A percentile compares a stretch with the other conserved stretches of the same genome.
Conservation (phyloP, 2,888 invertebrate genomes). For the Bhutanitis thaidina region DNA sequence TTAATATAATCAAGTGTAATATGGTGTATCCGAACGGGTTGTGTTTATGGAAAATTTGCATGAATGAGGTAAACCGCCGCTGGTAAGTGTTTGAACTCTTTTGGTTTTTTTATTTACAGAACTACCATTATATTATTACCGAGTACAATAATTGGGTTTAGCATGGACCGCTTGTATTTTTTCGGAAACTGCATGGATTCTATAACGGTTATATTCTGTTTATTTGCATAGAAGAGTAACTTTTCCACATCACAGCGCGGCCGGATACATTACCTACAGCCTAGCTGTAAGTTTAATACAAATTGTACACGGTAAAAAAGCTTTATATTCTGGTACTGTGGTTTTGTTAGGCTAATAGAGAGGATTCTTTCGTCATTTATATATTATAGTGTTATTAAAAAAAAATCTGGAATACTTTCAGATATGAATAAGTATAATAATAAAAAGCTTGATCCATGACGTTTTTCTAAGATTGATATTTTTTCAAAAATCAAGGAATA, state of each 20-base stretch:
- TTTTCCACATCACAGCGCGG: conserved; percentile 66
- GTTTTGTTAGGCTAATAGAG: conserved; percentile 28
- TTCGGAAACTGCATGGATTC: conserved; percentile 29
- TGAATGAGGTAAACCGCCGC: conserved; percentile 38
- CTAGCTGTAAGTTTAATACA: conserved; percentile 40
- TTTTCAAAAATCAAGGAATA: too few species aligned
- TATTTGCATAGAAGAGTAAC: conserved; percentile 27
- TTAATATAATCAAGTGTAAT: conserved; percentile 44
- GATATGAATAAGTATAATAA: too few species aligned
- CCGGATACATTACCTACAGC: conserved; percentile 43
- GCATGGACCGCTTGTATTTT: conserved; percentile 48
- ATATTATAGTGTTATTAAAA: background rate
- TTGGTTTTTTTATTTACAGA: conserved; percentile 9
- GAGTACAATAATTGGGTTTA: conserved; percentile 28
- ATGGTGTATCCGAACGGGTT: conserved; percentile 63
- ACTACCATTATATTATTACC: conserved; percentile 5
- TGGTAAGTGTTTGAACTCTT: conserved; percentile 57
- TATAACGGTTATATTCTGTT: conserved; percentile 5
- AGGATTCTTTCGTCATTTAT: conserved; percentile 24
- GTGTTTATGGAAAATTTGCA: conserved; percentile 73
- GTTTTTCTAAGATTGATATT: too few species aligned
- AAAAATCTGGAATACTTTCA: too few species aligned
- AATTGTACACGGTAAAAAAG: conserved; percentile 44
- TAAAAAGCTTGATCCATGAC: too few species aligned
- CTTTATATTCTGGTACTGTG: conserved; percentile 42